Evolutionary conservation across 2,888 invertebrate genomes (phyloP), one percentile per base, ranked within the genome.

Genomic region (Stenoptilia bipunctidactyla): DNA sequence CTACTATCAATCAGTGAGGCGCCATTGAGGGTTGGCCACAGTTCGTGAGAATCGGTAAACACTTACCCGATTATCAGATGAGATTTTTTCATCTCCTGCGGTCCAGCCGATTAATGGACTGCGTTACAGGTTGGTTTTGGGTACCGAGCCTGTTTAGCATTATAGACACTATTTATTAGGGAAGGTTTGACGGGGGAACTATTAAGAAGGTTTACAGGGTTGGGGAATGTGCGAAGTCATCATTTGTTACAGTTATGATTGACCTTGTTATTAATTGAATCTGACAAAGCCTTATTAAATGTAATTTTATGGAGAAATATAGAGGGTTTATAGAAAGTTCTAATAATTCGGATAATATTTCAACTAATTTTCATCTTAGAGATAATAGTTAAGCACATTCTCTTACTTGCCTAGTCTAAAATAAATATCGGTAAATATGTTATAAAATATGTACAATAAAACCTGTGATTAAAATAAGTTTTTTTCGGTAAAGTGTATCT

Each of bases 11-110:
- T 83, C 83, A 83, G 77, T 58, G 59, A 74, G 83, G 82, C 82
- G 83, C 83, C 82, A 83, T 82, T 79, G 80, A 83, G 80, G 80
- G 80, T 70, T 79, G 76, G 73, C 58, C 69, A 63, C 66, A 68
- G 66, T 66, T 74, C 77, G 80, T 83, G 80, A 83, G 83, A 82
- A 82, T 74, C 76, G 70, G 80, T 83, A 82, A 83, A 83, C 80
- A 80, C 80, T 80, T 82, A 79, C 75, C 69, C 74, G 66, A 65
- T 80, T 79, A 83, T 82, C 82, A 68, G 76, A 80, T 79, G 67
- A 61, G 72, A 82, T 79, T 79, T 80, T 79, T 72, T 62, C 62
- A 75, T 63, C 66, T 66, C 67, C 72, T 59, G 72, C 74, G 74
- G 79, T 79, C 77, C 79, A 58, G 71, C 77, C 79, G 75, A 80